Evolutionary conservation across 2,797 vertebrate genomes (phyloP).

Genomic region (Benthosema pterotum): DNA sequence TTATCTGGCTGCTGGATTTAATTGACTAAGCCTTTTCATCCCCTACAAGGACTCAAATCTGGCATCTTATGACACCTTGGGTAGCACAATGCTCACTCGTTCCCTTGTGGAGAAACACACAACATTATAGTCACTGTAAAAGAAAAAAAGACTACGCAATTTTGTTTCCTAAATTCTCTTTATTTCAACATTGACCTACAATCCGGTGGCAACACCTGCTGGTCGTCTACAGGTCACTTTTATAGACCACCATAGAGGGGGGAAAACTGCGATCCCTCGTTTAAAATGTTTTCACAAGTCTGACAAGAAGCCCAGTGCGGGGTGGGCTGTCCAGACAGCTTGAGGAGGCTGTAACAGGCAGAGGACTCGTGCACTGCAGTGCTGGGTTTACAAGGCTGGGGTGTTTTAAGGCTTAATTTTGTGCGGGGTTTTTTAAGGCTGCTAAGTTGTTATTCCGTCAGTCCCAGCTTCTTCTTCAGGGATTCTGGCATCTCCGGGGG

Average conservation of each 20-base stretch:
- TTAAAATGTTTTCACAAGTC: not conserved
- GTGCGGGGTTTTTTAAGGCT: not conserved
- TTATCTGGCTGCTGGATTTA: slow-evolving; percentile 62
- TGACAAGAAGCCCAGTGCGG: slow-evolving; percentile 9
- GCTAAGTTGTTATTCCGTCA: slow-evolving; percentile 71
- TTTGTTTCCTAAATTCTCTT: slow-evolving; percentile 23
- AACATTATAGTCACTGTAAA: too few relatives aligned
- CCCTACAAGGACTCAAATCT: slow-evolving; percentile 43
- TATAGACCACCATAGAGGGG: not conserved
- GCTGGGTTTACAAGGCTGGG: slow-evolving; percentile 54
- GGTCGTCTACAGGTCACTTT: slow-evolving; percentile 30
- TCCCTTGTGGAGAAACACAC: not conserved
- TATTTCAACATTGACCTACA: slow-evolving; percentile 43
- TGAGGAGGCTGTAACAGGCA: not conserved
- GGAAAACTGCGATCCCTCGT: not conserved
- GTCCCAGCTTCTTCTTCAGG: slow-evolving; percentile 87
- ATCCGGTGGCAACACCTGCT: slow-evolving; percentile 38
- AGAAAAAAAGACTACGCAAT: slow-evolving; percentile 2
- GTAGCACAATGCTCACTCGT: slow-evolving; percentile 20
- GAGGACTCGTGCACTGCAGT: slow-evolving; percentile 15
- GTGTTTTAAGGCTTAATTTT: not conserved
- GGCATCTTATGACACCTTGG: slow-evolving; percentile 33
- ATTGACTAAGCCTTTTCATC: slow-evolving; percentile 66
- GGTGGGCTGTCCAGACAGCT: not conserved
- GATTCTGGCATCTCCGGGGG: slow-evolving; percentile 90